Percentiles rank a stretch among this genome's conserved stretches.
phyloP scores from a whole-genome alignment of 2,888 invertebrate genomes.

The Nephrotoma flavescens region DNA sequence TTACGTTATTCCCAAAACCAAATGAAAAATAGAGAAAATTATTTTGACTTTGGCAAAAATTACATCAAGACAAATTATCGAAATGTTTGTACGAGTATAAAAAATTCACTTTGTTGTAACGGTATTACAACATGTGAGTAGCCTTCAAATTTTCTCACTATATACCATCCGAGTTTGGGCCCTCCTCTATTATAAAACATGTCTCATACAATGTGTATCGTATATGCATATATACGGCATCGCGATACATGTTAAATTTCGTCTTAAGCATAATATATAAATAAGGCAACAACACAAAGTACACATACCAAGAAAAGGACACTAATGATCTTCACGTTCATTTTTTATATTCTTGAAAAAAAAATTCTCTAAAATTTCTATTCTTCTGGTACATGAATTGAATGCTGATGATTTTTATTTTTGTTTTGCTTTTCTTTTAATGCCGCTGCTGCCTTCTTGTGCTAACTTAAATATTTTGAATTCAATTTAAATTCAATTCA shows the following conservation, averaged over 20 bases:
- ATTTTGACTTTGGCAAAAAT: neutral
- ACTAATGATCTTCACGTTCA: neutral
- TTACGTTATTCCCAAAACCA: neutral
- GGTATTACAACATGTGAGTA: neutral
- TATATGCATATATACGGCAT: neutral
- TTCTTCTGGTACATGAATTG: neutral
- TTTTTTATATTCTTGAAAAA: neutral
- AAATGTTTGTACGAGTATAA: neutral
- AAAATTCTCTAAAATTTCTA: neutral
- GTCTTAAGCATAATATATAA: neutral
- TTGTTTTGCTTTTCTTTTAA: neutral
- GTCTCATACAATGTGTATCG: neutral
- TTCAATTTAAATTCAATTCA: neutral
- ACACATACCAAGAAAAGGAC: neutral
- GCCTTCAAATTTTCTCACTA: neutral
- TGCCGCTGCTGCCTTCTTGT: neutral
- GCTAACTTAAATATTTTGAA: neutral
- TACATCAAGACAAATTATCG: neutral
- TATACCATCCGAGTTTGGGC: neutral
- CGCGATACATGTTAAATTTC: neutral
- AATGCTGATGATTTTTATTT: neutral
- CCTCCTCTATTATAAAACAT: neutral
- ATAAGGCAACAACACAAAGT: neutral
- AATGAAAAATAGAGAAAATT: neutral
- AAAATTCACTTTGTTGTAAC: neutral